Percentiles rank a stretch among this genome's conserved stretches.
Conservation (phyloP, 2,113 vertebrate species). For the Syngnathus scovelli region DNA sequence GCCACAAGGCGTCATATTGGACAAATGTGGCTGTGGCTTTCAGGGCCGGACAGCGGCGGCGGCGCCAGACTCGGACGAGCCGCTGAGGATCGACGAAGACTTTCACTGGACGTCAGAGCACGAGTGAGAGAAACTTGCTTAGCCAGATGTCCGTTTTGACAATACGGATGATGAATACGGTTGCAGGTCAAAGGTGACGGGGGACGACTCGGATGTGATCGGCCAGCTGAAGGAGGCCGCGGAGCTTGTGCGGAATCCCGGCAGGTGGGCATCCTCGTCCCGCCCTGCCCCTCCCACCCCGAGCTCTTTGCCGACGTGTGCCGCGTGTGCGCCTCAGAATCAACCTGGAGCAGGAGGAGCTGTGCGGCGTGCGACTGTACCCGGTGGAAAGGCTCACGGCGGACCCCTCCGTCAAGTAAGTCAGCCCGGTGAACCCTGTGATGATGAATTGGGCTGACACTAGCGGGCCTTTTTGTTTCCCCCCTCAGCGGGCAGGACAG, state of each 20-base stretch:
- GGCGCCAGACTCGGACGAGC: constrained; percentile 79
- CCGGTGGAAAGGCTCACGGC: constrained; percentile 68
- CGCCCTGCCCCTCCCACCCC: too few species aligned
- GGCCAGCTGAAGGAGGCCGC: constrained; percentile 85
- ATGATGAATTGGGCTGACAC: too few species aligned
- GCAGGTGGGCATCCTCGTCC: constrained; percentile 64
- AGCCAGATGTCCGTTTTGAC: not conserved
- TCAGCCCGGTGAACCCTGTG: not conserved
- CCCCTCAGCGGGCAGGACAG: constrained; percentile 75
- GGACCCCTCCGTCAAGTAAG: constrained; percentile 70
- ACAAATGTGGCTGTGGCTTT: not conserved
- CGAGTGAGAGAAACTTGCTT: constrained; percentile 52
- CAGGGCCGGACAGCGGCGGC: constrained; percentile 69
- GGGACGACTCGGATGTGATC: constrained; percentile 75
- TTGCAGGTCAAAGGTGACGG: constrained; percentile 72
- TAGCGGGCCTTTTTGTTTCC: constrained; percentile 7
- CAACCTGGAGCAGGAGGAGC: constrained; percentile 64
- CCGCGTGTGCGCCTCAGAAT: constrained; percentile 57
- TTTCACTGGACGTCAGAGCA: constrained; percentile 74
- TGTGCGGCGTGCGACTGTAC: constrained; percentile 73
- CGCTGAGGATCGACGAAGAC: constrained; percentile 91
- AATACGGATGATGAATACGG: not conserved
- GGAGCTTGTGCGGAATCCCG: constrained; percentile 81
- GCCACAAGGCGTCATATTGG: too few species aligned
- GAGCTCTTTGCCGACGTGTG: not conserved